Evolutionary conservation across 2,888 invertebrate species (phyloP), one percentile per base, ranked within the genome.

Genomic region (Octonoba sinensis): DNA sequence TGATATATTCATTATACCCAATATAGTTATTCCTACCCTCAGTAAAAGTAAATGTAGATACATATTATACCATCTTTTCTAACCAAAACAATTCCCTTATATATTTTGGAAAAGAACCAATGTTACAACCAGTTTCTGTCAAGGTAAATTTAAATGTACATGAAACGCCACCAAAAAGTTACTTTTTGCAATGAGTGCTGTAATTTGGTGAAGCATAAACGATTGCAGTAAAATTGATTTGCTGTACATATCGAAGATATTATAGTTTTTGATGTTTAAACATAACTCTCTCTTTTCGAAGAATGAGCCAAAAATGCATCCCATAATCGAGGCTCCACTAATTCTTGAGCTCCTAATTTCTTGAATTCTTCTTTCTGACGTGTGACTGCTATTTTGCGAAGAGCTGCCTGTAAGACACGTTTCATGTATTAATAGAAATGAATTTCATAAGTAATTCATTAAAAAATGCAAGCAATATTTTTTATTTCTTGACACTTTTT

Each of bases 291-390:
- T 87, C 93, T 93, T 86, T 93, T 92, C 36, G 93, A 92, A 0
- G 94, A 94, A 88, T 94, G 94, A 51, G 93, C 90, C 88, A 94
- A 91, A 85, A 94, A 93, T 0, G 94, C 93, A 87, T 95, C 94
- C 89, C 94, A 91, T 15, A 94, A 89, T 86, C 93, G 91, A 0
- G 94, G 94, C 87, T 92, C 91, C 74, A 95, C 91, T 88, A 95
- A 90, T 86, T 94, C 93, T 76, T 92, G 91, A 3, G 93, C 91
- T 86, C 94, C 93, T 85, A 92, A 88, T 78, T 89, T 88, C 84
- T 89, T 89, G 20, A 91, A 90, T 65, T 87, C 86, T 62, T 90
- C 89, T 59, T 88, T 88, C 44, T 91, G 91, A 12, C 83, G 57
- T 16, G 70, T 69, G 56, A 91, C 90, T 49, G 91, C 90, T 83